phyloP scores from a whole-genome alignment of 2,888 invertebrate species.

The Papilio protenor region DNA sequence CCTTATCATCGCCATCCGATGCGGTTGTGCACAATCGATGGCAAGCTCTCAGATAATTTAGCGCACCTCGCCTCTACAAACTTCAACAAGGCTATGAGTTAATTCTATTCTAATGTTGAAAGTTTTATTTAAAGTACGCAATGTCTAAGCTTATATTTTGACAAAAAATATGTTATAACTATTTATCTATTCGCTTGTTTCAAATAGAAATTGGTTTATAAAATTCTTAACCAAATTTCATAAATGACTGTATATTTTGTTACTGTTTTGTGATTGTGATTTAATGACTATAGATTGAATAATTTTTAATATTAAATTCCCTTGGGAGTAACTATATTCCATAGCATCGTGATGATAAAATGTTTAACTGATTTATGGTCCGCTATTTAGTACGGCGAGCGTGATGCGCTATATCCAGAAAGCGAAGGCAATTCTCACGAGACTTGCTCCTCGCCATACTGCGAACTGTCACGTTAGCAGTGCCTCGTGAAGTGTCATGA shows the following conservation, averaged over 20 bases:
- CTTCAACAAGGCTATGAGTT: slow-evolving; percentile 8
- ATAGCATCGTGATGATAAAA: slow-evolving; percentile 51
- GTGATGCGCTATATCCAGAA: slow-evolving; percentile 59
- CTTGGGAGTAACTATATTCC: neutral
- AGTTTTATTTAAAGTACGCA: neutral
- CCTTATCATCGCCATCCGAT: slow-evolving; percentile 25
- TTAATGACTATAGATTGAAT: neutral
- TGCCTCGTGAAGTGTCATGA: slow-evolving; percentile 38
- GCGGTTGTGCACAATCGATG: slow-evolving; percentile 16
- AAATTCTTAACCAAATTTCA: neutral
- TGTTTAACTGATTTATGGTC: slow-evolving; percentile 63
- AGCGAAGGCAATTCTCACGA: slow-evolving; percentile 68
- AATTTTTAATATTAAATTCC: neutral
- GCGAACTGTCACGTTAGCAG: slow-evolving; percentile 40
- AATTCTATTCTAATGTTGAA: neutral
- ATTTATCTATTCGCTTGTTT: neutral
- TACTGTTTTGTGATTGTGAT: neutral
- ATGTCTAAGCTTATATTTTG: neutral
- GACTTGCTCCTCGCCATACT: slow-evolving; percentile 46
- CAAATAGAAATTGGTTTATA: neutral
- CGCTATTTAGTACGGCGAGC: slow-evolving; percentile 58
- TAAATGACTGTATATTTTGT: neutral
- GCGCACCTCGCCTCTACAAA: slow-evolving; percentile 8
- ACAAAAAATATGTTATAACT: neutral
- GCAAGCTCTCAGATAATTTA: slow-evolving; percentile 5